These are phyloP conservation scores for Martes martes DNA, from an alignment of 2,113 vertebrate genomes.

Conservation along the genomic window DNA sequence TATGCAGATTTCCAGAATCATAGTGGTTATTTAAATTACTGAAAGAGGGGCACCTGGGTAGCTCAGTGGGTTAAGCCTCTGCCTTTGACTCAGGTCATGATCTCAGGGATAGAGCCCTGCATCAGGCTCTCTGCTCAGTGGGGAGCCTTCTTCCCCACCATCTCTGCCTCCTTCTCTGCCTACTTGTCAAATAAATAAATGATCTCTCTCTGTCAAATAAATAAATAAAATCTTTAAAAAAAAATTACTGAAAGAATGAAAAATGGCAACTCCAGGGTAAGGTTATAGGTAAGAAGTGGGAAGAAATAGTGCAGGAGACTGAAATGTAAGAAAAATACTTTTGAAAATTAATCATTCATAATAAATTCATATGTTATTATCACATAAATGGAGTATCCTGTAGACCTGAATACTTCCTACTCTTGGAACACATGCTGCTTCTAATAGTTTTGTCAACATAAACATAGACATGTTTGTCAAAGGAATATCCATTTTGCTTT, in stretches of 20 bases:
- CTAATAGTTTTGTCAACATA: neutral
- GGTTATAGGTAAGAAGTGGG: neutral
- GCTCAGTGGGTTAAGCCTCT: too few relatives aligned
- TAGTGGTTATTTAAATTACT: slow-evolving; percentile 37
- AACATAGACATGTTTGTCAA: slow-evolving; percentile 42
- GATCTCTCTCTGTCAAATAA: too few relatives aligned
- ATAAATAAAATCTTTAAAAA: too few relatives aligned
- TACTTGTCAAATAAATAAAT: too few relatives aligned
- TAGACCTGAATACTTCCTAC: slow-evolving; percentile 27
- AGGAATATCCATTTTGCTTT: slow-evolving; percentile 31
- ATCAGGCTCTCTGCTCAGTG: too few relatives aligned
- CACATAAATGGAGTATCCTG: slow-evolving; percentile 60
- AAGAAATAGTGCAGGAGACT: slow-evolving; percentile 39
- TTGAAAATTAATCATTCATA: slow-evolving; percentile 70
- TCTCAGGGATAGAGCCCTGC: too few relatives aligned
- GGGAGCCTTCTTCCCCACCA: too few relatives aligned
- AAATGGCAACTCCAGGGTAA: neutral
- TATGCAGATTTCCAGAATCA: slow-evolving; percentile 51
- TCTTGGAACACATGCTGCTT: slow-evolving; percentile 16
- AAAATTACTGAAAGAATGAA: slow-evolving; percentile 48
- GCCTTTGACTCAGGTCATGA: too few relatives aligned
- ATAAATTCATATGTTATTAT: slow-evolving; percentile 42
- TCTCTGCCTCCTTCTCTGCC: too few relatives aligned
- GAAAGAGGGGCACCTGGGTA: neutral
- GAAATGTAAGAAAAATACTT: slow-evolving; percentile 62